Evolutionary conservation across 2,113 vertebrate genomes (phyloP).

Genomic region (Alectura lathami): DNA sequence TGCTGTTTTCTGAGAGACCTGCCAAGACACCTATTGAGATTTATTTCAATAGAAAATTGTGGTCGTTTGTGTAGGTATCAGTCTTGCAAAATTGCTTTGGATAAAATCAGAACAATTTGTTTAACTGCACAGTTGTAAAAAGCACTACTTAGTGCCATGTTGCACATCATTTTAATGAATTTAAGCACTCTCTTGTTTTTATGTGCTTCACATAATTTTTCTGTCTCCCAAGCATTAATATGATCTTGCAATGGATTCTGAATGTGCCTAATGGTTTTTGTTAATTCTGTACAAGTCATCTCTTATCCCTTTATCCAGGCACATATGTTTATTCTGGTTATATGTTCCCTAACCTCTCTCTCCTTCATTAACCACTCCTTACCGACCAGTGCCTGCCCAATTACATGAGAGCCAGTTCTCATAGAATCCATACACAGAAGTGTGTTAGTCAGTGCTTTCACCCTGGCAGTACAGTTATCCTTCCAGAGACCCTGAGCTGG

Average conservation of each 20-base stretch:
- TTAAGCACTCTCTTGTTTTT: background rate
- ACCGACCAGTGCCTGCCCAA: background rate
- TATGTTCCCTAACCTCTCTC: background rate
- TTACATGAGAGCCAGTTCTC: too few relatives aligned
- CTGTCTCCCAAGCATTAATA: background rate
- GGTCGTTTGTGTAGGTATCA: background rate
- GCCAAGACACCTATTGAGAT: background rate
- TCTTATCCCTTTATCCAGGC: background rate
- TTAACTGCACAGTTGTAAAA: background rate
- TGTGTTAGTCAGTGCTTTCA: fast-evolving
- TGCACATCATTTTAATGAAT: background rate
- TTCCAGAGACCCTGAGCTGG: background rate
- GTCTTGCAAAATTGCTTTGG: background rate
- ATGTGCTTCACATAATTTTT: background rate
- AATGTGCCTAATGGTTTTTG: background rate
- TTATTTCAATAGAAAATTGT: background rate
- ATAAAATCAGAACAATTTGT: background rate
- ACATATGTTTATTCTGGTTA: background rate
- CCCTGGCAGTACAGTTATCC: background rate
- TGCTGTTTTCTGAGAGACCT: background rate
- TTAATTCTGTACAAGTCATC: background rate
- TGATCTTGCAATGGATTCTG: background rate
- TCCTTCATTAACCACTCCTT: background rate
- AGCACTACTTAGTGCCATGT: background rate
- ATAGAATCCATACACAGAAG: fast-evolving